Evolutionary conservation across 2,113 vertebrate genomes (phyloP), one percentile per base, ranked within the genome.

Genomic region (Pimephales promelas): DNA sequence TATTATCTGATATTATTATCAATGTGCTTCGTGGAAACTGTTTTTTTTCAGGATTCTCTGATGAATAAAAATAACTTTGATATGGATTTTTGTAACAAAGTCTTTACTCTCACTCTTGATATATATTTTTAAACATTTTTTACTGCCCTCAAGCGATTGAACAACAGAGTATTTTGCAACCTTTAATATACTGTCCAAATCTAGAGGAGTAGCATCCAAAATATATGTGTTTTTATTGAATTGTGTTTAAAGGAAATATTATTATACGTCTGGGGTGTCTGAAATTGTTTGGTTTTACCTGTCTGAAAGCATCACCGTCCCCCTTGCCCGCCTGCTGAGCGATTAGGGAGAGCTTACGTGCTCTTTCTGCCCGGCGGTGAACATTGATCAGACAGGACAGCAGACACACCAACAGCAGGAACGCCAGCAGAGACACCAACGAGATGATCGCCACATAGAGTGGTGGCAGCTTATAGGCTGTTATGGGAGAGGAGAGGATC

Each of bases 351-450:
- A 94, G 89, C 87, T 92, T 93, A 81, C 89, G 90, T 89, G 85
- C 93, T 91, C 92, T 94, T 84, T 92, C 78, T 0, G 92, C 91
- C 82, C 93, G 90, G 61, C 87, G 88, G 10, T 90, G 93, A 14
- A 93, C 89, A 34, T 91, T 93, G 45, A 90, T 90, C 84, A 94
- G 22, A 26, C 94, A 95, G 78, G 94, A 95, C 0, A 94, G 83
- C 87, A 94, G 90, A 78, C 94, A 95, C 49, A 92, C 49, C 83
- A 94, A 85, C 82, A 95, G 89, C 90, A 95, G 92, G 84, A 92
- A 86, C 47, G 87, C 93, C 62, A 95, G 85, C 61, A 95, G 87
- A 22, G 91, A 49, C 79, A 93, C 57, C 90, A 95, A n/a, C 54
- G 91, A 79, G 18, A 95, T 85, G 88, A 95, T 78, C 43, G 90